These are phyloP conservation scores for Phymatocera aterrima DNA, from an alignment of 2,888 invertebrate species.

Conservation along the genomic window DNA sequence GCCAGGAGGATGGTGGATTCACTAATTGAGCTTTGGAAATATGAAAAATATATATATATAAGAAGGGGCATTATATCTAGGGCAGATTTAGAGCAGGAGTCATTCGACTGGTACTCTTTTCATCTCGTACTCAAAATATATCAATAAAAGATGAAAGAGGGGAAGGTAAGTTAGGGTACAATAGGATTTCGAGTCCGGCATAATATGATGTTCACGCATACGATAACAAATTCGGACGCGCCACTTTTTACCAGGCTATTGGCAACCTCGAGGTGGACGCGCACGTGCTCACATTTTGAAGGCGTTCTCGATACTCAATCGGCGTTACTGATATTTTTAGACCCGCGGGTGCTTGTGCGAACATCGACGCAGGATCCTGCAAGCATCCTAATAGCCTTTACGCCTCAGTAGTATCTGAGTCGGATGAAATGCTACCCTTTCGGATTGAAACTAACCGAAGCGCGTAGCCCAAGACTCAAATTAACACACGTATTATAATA, in stretches of 20 bases:
- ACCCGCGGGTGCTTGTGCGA: conserved; percentile 54
- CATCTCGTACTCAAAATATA: too few relatives aligned
- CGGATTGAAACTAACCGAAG: background rate
- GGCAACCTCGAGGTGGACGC: conserved; percentile 31
- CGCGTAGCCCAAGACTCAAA: background rate
- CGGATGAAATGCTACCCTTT: background rate
- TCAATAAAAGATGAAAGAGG: too few relatives aligned
- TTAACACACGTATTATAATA: background rate
- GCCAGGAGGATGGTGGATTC: background rate
- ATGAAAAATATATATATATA: background rate
- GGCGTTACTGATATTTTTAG: conserved; percentile 64
- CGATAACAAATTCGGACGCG: conserved; percentile 13
- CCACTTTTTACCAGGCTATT: conserved; percentile 44
- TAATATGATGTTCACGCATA: background rate
- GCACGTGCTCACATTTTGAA: conserved; percentile 46
- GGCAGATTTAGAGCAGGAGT: too few relatives aligned
- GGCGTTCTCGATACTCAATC: conserved; percentile 65
- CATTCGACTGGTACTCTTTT: too few relatives aligned
- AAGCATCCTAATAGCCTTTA: conserved; percentile 57
- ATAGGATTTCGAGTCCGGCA: background rate
- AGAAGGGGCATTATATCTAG: too few relatives aligned
- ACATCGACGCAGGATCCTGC: conserved; percentile 50
- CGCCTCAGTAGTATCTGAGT: background rate
- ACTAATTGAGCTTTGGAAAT: background rate
- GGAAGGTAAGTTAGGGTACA: background rate